phyloP scores from a whole-genome alignment of 2,113 vertebrate species.

The Lepus timidus region DNA sequence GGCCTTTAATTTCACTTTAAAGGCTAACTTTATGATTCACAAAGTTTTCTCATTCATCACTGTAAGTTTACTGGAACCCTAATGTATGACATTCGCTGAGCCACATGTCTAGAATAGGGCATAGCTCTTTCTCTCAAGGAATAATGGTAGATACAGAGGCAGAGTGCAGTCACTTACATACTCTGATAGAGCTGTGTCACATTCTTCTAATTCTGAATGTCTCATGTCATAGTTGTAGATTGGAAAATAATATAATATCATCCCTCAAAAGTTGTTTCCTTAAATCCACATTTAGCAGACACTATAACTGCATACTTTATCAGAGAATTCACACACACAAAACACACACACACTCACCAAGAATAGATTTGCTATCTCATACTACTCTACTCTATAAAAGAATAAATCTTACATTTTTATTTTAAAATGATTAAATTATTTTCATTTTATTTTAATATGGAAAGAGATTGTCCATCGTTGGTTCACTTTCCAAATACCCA shows the following conservation, averaged over 20 bases:
- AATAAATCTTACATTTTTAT: background rate
- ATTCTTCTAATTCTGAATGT: slow-evolving; percentile 5
- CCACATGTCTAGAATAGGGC: background rate
- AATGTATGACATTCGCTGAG: background rate
- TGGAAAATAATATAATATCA: slow-evolving; percentile 3
- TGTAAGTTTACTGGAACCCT: background rate
- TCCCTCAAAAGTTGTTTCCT: background rate
- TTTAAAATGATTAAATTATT: background rate
- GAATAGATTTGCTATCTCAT: background rate
- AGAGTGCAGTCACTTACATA: background rate
- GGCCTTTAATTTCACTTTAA: background rate
- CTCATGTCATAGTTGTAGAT: background rate
- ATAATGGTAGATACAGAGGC: background rate
- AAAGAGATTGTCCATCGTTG: too few species aligned
- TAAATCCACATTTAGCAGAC: background rate
- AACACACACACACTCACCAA: background rate
- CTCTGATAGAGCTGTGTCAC: rapidly evolving
- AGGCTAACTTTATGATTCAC: background rate
- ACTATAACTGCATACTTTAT: background rate
- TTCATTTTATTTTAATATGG: background rate
- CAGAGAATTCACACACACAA: background rate
- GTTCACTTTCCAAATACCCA: too few species aligned
- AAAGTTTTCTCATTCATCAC: background rate
- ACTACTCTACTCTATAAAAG: background rate
- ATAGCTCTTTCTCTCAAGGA: background rate